phyloP scores from a whole-genome alignment of 2,113 vertebrate genomes.

The Puntigrus tetrazona region DNA sequence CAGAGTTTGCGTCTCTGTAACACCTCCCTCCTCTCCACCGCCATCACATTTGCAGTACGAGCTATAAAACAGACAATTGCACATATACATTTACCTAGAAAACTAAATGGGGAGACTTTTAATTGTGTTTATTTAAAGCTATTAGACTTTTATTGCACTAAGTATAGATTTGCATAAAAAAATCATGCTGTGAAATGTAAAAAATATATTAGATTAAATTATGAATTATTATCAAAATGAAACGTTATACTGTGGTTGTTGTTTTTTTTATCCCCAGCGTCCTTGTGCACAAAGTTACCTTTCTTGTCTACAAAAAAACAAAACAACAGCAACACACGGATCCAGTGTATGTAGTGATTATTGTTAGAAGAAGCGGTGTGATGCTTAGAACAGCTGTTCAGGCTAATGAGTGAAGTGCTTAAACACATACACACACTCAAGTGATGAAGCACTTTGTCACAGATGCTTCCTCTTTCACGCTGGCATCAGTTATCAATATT shows the following conservation, averaged over 20 bases:
- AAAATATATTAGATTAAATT: neutral
- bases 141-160: neutral
- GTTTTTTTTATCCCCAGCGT: neutral
- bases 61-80: neutral
- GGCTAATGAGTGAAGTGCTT: conserved; percentile 72
- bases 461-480: conserved; percentile 64
- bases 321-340: neutral
- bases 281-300: neutral
- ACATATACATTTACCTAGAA: neutral
- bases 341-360: conserved; percentile 17
- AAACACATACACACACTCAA: conserved; percentile 51
- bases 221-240: neutral
- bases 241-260: neutral
- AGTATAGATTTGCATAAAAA: too few species aligned
- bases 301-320: neutral
- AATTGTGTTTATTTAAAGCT: neutral
- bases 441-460: conserved; percentile 70
- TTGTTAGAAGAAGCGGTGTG: conserved; percentile 44
- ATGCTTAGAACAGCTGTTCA: conserved; percentile 68
- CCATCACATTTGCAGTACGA: neutral
- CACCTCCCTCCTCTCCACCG: neutral
- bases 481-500: conserved; percentile 72
- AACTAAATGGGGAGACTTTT: neutral
- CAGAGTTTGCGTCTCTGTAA: neutral
- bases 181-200: neutral